Base-by-base conservation (phyloP, 2,888 invertebrate genomes). In the Pollenia amentaria region DNA sequence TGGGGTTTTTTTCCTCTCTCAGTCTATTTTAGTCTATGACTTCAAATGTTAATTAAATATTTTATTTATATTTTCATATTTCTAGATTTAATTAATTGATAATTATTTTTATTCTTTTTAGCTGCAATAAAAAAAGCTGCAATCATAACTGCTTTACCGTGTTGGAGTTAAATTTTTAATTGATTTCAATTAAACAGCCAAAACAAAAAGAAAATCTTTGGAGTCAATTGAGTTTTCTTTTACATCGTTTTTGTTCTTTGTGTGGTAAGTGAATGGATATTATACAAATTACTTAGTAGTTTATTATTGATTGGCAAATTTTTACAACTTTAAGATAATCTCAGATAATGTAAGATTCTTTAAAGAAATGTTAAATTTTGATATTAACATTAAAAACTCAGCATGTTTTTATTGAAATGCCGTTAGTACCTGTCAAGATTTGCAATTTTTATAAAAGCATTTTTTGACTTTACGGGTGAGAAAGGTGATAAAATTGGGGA, bases 181-280 rank as follows among this genome's bases (percentile, higher is more conserved):
- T 51, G 42, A 78, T 78, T 69, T 18, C 67, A 60, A 10, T 14
- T 14, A 8, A 62, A 29, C 2, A 69, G 29, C 29, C 29, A 51
- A 10, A 29, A 16, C 55, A 51, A 53, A 44, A 18, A 51, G 38
- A 48, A 53, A n/a, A 69, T 53, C 21, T 55, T 67, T 44, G 67
- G 67, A 73, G 55, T 55, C 38, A 46, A 18, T 70, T 70, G 46
- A 62, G 9, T 29, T 42, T 10, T 53, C 12, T 7, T 42, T n/a
- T 7, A 44, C 12, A 44, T 64, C 16, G 4, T 62, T 67, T 46
- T 57, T 46, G 18, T 69, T 62, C 76, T 70, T 76, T 75, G 73
- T 79, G 84, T 79, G 79, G 84, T 84, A 84, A 84, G 79, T 76
- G 21, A 29, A 29, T 29, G 29, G 29, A 29, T 29, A 6, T 29